A percentile compares a stretch with the other conserved stretches of the same genome.
Evolutionary conservation across 2,888 invertebrate species (phyloP).

Genomic region (Andrena hattorfiana): DNA sequence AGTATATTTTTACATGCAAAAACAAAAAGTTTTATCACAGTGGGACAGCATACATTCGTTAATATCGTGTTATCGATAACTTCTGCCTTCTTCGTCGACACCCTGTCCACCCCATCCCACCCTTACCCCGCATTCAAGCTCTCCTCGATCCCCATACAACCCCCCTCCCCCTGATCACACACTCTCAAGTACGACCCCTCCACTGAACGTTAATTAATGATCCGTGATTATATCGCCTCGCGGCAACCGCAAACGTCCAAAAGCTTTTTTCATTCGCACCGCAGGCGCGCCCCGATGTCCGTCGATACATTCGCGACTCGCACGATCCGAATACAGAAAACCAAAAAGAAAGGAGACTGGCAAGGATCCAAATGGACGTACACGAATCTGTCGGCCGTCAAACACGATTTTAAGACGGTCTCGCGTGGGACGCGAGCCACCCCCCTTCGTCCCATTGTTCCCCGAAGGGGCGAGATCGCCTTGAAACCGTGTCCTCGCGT

Average conservation of each 20-base stretch:
- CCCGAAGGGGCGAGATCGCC: slow-evolving; percentile 17
- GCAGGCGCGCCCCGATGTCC: slow-evolving; percentile 10
- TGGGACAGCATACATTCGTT: slow-evolving; percentile 84
- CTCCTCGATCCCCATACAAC: not conserved
- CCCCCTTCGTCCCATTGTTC: not conserved
- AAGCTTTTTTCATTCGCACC: slow-evolving; percentile 40
- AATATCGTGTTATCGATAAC: slow-evolving; percentile 76
- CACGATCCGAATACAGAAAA: slow-evolving; percentile 23
- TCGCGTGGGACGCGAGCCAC: not conserved
- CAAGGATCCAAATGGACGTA: slow-evolving; percentile 64
- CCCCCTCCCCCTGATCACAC: not conserved
- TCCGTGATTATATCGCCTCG: slow-evolving; percentile 63
- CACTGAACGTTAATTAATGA: slow-evolving; percentile 54
- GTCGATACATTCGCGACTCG: slow-evolving; percentile 12
- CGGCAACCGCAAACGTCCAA: slow-evolving; percentile 57
- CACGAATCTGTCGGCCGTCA: slow-evolving; percentile 40
- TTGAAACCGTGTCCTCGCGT: slow-evolving; percentile 15
- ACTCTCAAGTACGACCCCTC: slow-evolving; percentile 32
- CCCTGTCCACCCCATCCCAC: not conserved
- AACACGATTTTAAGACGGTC: slow-evolving; percentile 33
- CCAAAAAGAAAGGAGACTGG: slow-evolving; percentile 42
- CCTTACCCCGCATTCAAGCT: not conserved
- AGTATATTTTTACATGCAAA: slow-evolving; percentile 83
- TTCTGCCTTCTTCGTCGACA: slow-evolving; percentile 25
- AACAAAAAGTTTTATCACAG: slow-evolving; percentile 84